Evolutionary conservation across 2,888 invertebrate species (phyloP).

Genomic region (Diogma glabrata): DNA sequence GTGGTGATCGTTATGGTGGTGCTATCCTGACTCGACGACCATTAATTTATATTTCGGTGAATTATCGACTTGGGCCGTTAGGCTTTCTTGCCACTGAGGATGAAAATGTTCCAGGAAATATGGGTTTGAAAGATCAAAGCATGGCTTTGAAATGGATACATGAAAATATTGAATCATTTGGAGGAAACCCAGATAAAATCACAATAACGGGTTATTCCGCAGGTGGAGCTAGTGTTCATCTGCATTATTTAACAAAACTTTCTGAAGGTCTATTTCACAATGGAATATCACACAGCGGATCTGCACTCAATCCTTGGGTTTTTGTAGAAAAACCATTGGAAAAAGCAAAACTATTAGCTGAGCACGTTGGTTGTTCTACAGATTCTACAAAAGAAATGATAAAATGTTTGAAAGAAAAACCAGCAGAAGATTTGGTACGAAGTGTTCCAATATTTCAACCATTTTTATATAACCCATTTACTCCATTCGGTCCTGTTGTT

Average conservation of each 20-base stretch:
- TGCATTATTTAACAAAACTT: constrained; percentile 53
- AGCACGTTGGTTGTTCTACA: constrained; percentile 50
- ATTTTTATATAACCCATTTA: constrained; percentile 53
- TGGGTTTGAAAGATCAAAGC: constrained; percentile 62
- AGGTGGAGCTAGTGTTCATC: constrained; percentile 63
- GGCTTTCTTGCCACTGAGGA: constrained; percentile 69
- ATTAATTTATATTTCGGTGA: constrained; percentile 54
- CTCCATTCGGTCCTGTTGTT: constrained; percentile 60
- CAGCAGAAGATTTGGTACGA: constrained; percentile 47
- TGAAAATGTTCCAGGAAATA: constrained; percentile 53
- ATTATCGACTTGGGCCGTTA: constrained; percentile 59
- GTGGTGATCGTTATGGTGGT: constrained; percentile 42
- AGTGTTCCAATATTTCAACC: constrained; percentile 32
- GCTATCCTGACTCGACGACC: constrained; percentile 49
- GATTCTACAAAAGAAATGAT: constrained; percentile 42
- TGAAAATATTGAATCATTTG: constrained; percentile 54
- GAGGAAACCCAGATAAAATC: constrained; percentile 57
- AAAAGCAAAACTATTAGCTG: constrained; percentile 49
- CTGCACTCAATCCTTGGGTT: constrained; percentile 50
- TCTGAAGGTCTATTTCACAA: constrained; percentile 48
- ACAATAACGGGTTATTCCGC: constrained; percentile 60
- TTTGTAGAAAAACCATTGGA: constrained; percentile 44
- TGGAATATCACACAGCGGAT: constrained; percentile 60
- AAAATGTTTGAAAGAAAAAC: constrained; percentile 49
- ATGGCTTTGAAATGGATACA: constrained; percentile 59